Evolutionary conservation across 2,888 invertebrate genomes (phyloP).

Genomic region (Macaria notata): DNA sequence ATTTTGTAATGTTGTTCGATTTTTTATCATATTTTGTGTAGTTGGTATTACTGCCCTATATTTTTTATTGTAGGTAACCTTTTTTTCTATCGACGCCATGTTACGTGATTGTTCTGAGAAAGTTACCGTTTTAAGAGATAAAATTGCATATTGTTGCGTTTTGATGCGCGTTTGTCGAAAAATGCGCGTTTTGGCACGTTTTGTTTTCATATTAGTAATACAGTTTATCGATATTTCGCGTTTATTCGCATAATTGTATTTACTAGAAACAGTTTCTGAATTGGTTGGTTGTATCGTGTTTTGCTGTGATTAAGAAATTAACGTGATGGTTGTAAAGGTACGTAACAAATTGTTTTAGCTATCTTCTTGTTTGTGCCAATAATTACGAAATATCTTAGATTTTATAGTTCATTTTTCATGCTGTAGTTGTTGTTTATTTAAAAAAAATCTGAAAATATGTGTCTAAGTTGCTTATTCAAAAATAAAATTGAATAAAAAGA

Average conservation of each 20-base stretch:
- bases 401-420: too few relatives aligned
- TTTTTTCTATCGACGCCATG: constrained; percentile 3
- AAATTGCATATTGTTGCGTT: constrained; percentile 24
- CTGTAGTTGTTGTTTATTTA: too few relatives aligned
- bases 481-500: too few relatives aligned
- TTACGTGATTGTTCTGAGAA: constrained; percentile 25
- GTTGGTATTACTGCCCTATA: constrained; percentile 6
- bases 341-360: background rate
- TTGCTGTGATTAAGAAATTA: constrained; percentile 13
- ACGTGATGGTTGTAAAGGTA: constrained; percentile 24
- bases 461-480: too few relatives aligned
- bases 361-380: background rate
- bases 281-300: constrained; percentile 14
- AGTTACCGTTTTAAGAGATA: constrained; percentile 13
- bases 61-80: background rate
- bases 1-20: constrained; percentile 2
- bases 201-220: constrained; percentile 25
- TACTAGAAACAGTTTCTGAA: constrained; percentile 24
- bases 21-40: background rate
- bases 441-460: too few relatives aligned
- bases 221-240: constrained; percentile 27
- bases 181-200: constrained; percentile 32
- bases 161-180: constrained; percentile 15
- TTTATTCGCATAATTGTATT: constrained; percentile 27
- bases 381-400: too few relatives aligned